Base-by-base conservation (phyloP, 2,797 vertebrate genomes). In the Lutra lutra region DNA sequence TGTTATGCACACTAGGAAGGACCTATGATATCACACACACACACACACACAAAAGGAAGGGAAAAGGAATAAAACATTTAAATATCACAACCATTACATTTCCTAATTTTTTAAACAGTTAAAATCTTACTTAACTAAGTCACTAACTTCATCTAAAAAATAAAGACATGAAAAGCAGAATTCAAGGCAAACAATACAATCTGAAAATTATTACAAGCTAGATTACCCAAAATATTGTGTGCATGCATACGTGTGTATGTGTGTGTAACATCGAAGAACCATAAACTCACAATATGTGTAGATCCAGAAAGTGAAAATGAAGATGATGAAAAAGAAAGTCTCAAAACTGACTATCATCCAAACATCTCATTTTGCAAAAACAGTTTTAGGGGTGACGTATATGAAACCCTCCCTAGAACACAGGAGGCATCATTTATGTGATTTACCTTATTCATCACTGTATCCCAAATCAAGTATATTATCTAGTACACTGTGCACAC, bases 1-100 rank as follows among this genome's bases (percentile, higher is more conserved):
- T 99, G 46, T 96, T 97, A 27, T 98, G 98, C 17, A 96, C 1
- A 0, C 82, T 85, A 86, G 98, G 92, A 97, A 98, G 96, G 68
- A 98, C 96, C 99, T 98, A 60, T 1, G 3, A 91, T 54, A 54
- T 18, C 62, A 64, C 29, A 62, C 58, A 27, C 58, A 60, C 11
- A 60, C 54, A 21, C 51, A 54, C 56, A 23, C 54, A 58, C 56
- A 27, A 10, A 15, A 13, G 2, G 15, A 13, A 64, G 68, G 75
- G 13, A 23, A 29, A 29, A 58, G 23, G 11, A 11, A n/a, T 25
- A 64, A 83, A 68, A 75, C 17, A 18, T 46, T 75, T 62, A 90
- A 82, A 72, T 27, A 43, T 38, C n/a, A 72, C 12, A 56, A 40
- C 46, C 72, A 91, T 60, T 58, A 48, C 12, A 23, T 25, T 92